Percentiles rank a stretch among this genome's conserved stretches.
phyloP scores from a whole-genome alignment of 2,888 invertebrate genomes.

The Bombylius discolor region DNA sequence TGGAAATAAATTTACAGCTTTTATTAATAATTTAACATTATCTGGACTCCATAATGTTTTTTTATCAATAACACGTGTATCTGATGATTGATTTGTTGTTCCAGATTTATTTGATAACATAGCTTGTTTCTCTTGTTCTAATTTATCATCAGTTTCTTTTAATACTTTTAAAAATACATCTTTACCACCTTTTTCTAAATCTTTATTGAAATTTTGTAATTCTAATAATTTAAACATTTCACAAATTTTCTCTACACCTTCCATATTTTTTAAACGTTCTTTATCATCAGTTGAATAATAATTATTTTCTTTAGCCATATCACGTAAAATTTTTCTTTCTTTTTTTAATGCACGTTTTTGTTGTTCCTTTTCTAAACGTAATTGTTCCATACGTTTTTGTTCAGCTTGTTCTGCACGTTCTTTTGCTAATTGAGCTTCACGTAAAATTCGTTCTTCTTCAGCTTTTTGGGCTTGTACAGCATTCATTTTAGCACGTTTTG shows the following conservation, averaged over 20 bases:
- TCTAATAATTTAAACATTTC: slow-evolving; percentile 60
- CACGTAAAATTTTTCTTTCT: slow-evolving; percentile 68
- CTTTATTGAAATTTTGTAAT: slow-evolving; percentile 62
- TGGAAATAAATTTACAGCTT: slow-evolving; percentile 95
- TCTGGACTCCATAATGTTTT: slow-evolving; percentile 60
- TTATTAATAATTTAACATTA: slow-evolving; percentile 81
- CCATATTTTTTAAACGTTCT: slow-evolving; percentile 70
- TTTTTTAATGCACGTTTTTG: slow-evolving; percentile 76
- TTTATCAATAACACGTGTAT: slow-evolving; percentile 28
- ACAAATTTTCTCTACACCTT: slow-evolving; percentile 83
- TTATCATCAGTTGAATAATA: slow-evolving; percentile 60
- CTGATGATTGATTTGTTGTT: slow-evolving; percentile 25
- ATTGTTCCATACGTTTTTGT: slow-evolving; percentile 64
- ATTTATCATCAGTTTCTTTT: slow-evolving; percentile 56
- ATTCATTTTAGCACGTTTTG: slow-evolving; percentile 77
- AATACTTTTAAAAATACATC: slow-evolving; percentile 54
- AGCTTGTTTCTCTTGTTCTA: slow-evolving; percentile 63
- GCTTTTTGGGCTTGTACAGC: slow-evolving; percentile 69
- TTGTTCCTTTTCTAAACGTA: slow-evolving; percentile 73
- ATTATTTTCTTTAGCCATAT: slow-evolving; percentile 65
- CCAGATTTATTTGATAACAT: slow-evolving; percentile 39
- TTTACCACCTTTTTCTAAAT: slow-evolving; percentile 50
- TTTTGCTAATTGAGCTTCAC: slow-evolving; percentile 59
- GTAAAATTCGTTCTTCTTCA: slow-evolving; percentile 64
- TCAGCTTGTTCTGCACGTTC: slow-evolving; percentile 71